These are phyloP conservation scores for Drosophila pseudotakahashii DNA, from an alignment of 2,888 invertebrate species.

Conservation along the genomic window DNA sequence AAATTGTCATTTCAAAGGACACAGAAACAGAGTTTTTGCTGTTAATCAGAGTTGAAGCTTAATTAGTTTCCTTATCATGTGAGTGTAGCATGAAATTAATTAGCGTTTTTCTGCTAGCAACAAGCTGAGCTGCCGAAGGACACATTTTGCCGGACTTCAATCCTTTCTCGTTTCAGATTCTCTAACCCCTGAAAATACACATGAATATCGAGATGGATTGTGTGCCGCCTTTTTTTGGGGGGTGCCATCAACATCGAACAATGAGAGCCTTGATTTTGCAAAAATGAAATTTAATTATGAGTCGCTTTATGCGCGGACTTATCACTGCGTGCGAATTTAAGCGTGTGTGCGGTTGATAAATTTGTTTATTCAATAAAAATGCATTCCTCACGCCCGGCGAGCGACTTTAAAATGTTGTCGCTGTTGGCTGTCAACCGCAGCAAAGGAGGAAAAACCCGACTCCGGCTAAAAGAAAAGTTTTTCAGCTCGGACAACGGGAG, in stretches of 20 bases:
- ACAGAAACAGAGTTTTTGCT: slow-evolving; percentile 63
- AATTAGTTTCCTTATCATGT: slow-evolving; percentile 70
- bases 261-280: slow-evolving; percentile 72
- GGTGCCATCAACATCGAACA: slow-evolving; percentile 45
- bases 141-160: not conserved
- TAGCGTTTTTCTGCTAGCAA: slow-evolving; percentile 47
- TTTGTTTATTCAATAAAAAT: slow-evolving; percentile 72
- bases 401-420: slow-evolving; percentile 57
- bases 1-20: slow-evolving; percentile 61
- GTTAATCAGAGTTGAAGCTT: slow-evolving; percentile 71
- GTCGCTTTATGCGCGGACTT: slow-evolving; percentile 43
- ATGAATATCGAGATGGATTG: not conserved
- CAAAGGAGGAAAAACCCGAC: slow-evolving; percentile 36
- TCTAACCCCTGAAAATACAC: not conserved
- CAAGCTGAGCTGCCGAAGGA: slow-evolving; percentile 3
- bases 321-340: slow-evolving; percentile 3
- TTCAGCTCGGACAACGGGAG: slow-evolving; percentile 50
- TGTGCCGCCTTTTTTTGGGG: slow-evolving; percentile 18
- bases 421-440: slow-evolving; percentile 67
- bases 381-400: slow-evolving; percentile 33
- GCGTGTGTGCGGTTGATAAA: slow-evolving; percentile 55
- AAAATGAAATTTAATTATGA: slow-evolving; percentile 71
- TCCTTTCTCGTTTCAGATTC: slow-evolving; percentile 23
- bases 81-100: slow-evolving; percentile 65
- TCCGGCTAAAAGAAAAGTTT: slow-evolving; percentile 65